A percentile compares a stretch with the other conserved stretches of the same genome.
These are phyloP conservation scores for Lymantria monacha DNA, from an alignment of 2,888 invertebrate species.

Conservation along the genomic window DNA sequence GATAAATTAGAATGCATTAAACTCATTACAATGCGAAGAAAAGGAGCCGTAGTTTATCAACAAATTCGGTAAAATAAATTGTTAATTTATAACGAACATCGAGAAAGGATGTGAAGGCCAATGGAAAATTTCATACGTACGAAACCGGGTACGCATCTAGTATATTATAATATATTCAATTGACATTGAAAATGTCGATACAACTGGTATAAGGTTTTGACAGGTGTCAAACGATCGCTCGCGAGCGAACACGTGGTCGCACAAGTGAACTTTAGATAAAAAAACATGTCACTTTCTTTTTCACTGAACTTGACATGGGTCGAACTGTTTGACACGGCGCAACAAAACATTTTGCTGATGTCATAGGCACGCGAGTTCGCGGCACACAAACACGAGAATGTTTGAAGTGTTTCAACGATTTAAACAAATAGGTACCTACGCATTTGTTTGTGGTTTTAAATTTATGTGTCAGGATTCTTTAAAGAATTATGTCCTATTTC, in stretches of 20 bases:
- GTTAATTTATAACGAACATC: no score
- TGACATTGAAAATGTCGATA: slow-evolving; percentile 47
- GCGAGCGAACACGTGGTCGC: slow-evolving; percentile 17
- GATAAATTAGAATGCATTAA: no score
- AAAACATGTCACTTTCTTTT: slow-evolving; percentile 55
- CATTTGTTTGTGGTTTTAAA: no score
- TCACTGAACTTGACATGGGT: slow-evolving; percentile 68
- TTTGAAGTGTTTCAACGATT: no score
- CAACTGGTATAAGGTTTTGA: slow-evolving; percentile 33
- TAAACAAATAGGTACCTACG: neutral
- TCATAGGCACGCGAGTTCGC: slow-evolving; percentile 46
- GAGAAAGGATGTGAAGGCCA: no score
- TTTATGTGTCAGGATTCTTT: no score
- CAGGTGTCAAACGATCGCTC: slow-evolving; percentile 22
- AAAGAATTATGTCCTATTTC: no score
- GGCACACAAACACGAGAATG: slow-evolving; percentile 17
- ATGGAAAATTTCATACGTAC: no score
- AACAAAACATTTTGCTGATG: slow-evolving; percentile 39
- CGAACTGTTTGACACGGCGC: slow-evolving; percentile 42
- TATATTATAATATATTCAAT: slow-evolving; percentile 1
- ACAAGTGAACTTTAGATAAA: slow-evolving; percentile 14
- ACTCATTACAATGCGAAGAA: no score
- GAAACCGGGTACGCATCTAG: no score
- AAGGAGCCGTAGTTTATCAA: no score
- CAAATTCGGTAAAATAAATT: no score